phyloP scores from a whole-genome alignment of 2,113 vertebrate genomes.

The human (Homo sapiens) region DNA sequence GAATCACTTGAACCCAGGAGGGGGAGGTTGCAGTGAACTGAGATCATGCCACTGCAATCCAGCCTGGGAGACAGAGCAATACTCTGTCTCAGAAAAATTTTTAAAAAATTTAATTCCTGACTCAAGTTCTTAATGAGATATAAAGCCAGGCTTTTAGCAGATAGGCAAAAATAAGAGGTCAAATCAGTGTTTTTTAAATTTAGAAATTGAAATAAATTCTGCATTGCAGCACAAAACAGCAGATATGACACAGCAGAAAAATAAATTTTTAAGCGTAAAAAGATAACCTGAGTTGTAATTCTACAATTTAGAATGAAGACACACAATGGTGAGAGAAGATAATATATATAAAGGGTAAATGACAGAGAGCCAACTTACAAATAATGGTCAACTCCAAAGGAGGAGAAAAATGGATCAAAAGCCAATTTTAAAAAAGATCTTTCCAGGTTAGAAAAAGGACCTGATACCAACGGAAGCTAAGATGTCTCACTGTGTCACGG shows the following conservation, averaged over 20 bases:
- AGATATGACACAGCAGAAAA: background rate
- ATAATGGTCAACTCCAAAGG: background rate
- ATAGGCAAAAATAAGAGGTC: background rate
- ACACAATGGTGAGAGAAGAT: background rate
- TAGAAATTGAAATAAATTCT: background rate
- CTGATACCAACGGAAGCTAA: background rate
- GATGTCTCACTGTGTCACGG: background rate
- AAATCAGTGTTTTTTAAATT: background rate
- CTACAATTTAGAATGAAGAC: background rate
- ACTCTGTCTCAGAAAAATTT: no score
- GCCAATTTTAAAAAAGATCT: background rate
- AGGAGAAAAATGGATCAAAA: background rate
- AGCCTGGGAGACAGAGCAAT: no score
- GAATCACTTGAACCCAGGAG: no score
- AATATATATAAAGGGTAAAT: background rate
- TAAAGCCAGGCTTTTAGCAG: background rate
- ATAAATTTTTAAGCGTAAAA: background rate
- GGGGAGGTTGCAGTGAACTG: no score
- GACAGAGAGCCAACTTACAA: background rate
- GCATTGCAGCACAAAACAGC: background rate
- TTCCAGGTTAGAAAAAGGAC: background rate
- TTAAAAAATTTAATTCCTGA: background rate
- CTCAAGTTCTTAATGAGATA: background rate
- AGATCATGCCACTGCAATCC: no score
- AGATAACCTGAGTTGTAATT: background rate